Evolutionary conservation across 2,797 vertebrate species (phyloP), one percentile per base, ranked within the genome.

Genomic region (Anabacerthia variegaticeps): DNA sequence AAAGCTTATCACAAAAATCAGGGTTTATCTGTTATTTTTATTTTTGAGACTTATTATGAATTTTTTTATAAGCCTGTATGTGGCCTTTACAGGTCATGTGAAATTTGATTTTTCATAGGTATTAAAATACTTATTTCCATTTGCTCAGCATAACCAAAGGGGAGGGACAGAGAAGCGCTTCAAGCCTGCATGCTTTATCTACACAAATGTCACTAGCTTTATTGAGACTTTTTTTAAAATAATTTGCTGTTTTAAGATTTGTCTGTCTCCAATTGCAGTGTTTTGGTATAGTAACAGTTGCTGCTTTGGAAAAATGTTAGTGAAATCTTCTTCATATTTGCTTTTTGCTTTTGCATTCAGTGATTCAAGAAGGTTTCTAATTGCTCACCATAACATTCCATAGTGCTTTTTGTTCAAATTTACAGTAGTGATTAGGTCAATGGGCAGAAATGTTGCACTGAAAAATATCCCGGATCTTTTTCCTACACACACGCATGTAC

Each of bases 401-500:
- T 41, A 46, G 16, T 37, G 6, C 4, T 54, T 62, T 81, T 67
- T 67, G 12, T 48, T 77, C 36, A 7, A 81, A 56, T 74, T 73
- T 86, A 32, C 30, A 44, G 18, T 49, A 48, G 21, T 52, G 52
- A 52, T 1, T 59, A 56, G 11, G 2, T 30, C 79, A 51, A 18
- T 0, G 0, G 26, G 28, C 76, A 7, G 20, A 52, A 75, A 22
- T 59, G 7, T 32, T 69, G 21, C 12, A 30, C 34, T 24, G 48
- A 81, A 62, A 55, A n/a, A 23, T 2, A 21, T 39, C 6, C 26
- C 24, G 39, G 34, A 18, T 55, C 6, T 68, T 83, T 59, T 14
- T 54, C 14, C 9, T 83, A 4, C 0, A 16, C 4, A 5, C 7
- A 30, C 39, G 41, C 14, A 12, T 10, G 0, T 34, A 2, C 13